A percentile compares a stretch with the other conserved stretches of the same genome.
These are phyloP conservation scores for Tenthredo notha DNA, from an alignment of 2,888 invertebrate species.

Conservation along the genomic window DNA sequence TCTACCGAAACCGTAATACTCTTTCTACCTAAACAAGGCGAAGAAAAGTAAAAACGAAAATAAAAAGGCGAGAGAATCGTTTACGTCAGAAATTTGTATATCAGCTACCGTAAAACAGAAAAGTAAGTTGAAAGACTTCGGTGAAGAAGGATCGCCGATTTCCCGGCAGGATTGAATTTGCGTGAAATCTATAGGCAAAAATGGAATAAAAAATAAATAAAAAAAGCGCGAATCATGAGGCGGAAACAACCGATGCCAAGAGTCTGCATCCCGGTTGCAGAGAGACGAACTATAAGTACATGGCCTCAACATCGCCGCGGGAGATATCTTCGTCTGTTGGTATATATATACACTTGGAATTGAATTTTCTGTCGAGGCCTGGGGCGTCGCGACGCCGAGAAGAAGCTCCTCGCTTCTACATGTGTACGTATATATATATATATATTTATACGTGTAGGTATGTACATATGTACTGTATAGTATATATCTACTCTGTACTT, in stretches of 20 bases:
- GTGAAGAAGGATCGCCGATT: neutral
- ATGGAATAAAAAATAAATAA: neutral
- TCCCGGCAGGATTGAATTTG: slow-evolving; percentile 9
- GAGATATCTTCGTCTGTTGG: slow-evolving; percentile 28
- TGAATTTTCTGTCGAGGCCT: slow-evolving; percentile 27
- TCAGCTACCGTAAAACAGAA: neutral
- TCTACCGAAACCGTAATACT: too few relatives aligned
- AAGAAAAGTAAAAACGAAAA: too few relatives aligned
- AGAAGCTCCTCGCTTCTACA: neutral
- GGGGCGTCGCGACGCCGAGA: neutral
- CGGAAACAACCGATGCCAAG: slow-evolving; percentile 30
- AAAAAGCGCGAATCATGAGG: neutral
- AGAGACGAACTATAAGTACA: slow-evolving; percentile 15
- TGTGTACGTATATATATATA: neutral
- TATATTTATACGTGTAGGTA: neutral
- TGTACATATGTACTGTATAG: neutral
- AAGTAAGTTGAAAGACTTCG: neutral
- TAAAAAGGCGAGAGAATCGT: neutral
- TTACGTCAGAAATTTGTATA: neutral
- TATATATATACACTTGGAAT: slow-evolving; percentile 39
- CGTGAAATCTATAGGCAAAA: neutral
- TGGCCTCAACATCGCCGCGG: neutral
- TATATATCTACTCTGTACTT: neutral
- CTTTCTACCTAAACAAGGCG: too few relatives aligned
- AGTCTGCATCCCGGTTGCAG: slow-evolving; percentile 25